Percentiles rank a stretch among this genome's conserved stretches.
phyloP scores from a whole-genome alignment of 1,140 invertebrate species.

The Yoshiicerus persimilis region DNA sequence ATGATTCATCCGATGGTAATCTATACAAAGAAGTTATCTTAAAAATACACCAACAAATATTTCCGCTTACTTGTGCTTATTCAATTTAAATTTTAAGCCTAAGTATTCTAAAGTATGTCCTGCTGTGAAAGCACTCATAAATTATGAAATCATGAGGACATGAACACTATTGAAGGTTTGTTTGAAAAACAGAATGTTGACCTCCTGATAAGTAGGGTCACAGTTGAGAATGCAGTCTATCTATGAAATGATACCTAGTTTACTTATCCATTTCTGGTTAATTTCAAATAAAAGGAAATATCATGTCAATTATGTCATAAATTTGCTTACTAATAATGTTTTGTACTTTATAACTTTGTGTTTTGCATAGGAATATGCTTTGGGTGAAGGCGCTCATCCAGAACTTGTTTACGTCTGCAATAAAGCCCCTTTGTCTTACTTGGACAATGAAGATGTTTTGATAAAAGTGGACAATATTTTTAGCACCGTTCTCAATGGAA shows the following conservation, averaged over 20 bases:
- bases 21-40: not conserved
- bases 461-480: conserved; percentile 26
- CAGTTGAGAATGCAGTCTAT: too few species aligned
- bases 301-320: not conserved
- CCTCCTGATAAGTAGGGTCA: too few species aligned
- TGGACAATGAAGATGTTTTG: conserved; percentile 18
- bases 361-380: conserved; percentile 30
- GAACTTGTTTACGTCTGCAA: conserved; percentile 43
- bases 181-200: too few species aligned
- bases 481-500: conserved; percentile 4
- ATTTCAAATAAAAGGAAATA: not conserved
- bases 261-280: not conserved
- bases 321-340: too few species aligned
- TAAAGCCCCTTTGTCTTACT: conserved; percentile 28
- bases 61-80: not conserved
- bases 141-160: too few species aligned
- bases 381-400: conserved; percentile 34
- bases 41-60: too few species aligned
- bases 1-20: conserved; percentile 41
- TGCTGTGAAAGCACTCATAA: too few species aligned
- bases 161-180: too few species aligned
- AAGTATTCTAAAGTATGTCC: too few species aligned
- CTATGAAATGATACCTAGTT: too few species aligned
- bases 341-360: not conserved
- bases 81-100: too few species aligned